Base-by-base conservation (phyloP, 2,888 invertebrate genomes). In the Sesamia inferens region DNA sequence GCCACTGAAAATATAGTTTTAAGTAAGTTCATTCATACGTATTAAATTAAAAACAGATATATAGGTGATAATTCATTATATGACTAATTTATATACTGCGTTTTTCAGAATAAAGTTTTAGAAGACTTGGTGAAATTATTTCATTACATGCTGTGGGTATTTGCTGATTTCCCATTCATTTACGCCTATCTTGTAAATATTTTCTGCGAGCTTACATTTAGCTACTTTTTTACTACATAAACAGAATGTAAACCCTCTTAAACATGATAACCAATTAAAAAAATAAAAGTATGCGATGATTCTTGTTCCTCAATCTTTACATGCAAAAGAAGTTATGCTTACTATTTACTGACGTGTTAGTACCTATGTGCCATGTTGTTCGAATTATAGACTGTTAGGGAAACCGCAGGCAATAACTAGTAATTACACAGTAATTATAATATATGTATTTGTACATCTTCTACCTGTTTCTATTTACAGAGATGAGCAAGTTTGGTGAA, bases 381-480 rank as follows among this genome's bases (percentile, higher is more conserved):
- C 51, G 8, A 19, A 51, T 51, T 19, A 19, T 51, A 51, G 19
- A 11, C 13, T 22, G 22, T 55, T 24, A 14, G 5, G 22, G 13
- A 55, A 55, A 22, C 31, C 31, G 31, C 58, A 59, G 11, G 19
- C 16, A 19, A 19, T 11, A 59, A 19, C 11, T 31, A 39, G 31
- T 6, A 39, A 59, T 16, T 14, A 22, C 44, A 44, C 22, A 5
- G 16, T 47, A 63, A 16, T 22, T 16, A 2, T n/a, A 31, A n/a
- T 10, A 7, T 13, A 13, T 54, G 0, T 14, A 48, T 22, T 59
- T 19, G 47, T 31, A 71, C 14, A 24, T 31, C 31, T 7, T 8
- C 7, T 42, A 61, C 16, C 55, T n/a, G 1, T 68, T 24, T 78
- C 11, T 16, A 19, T 31, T 74, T 78, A 8, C 68, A 78, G 81